Evolutionary conservation across 1,140 invertebrate species (phyloP), one percentile per base, ranked within the genome.

Genomic region (Penaeus indicus): DNA sequence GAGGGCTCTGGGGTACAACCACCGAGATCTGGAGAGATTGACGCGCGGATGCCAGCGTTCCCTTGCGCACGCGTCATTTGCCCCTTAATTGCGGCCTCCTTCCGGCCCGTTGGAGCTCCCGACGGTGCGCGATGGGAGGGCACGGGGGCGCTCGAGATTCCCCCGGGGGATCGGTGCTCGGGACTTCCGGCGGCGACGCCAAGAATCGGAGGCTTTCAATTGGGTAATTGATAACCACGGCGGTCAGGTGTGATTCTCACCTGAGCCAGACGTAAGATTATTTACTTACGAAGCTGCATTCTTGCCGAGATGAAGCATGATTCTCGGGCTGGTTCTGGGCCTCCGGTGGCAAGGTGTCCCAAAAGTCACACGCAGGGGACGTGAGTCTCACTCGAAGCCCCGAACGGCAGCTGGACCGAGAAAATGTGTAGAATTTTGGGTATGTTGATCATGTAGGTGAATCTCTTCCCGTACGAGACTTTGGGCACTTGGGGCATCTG

Each of bases 191-290:
- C 54, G 54, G 10, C 54, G 54, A 8, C 62, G 22, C n/a, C 42
- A 81, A 63, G 47, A 54, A 16, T 42, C 27, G 21, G 11, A 16
- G 54, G n/a, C 18, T n/a, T 69, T 81, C 69, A 80, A 19, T n/a
- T 78, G 60, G 69, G 63, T 22, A 54, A 77, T 67, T 81, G 62
- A 47, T 77, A 64, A 22, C 54, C n/a, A 54, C 54, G 47, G 21
- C 69, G 62, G 54, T 79, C 85, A 86, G 85, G 85, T 86, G 85
- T 80, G 85, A 86, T 81, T 25, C 32, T 47, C 85, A 86, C 85
- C 78, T 67, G 61, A 47, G 85, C 85, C 85, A 86, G 85, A 86
- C 85, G 85, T 86, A 86, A n/a, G 85, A 86, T 61, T 62, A 54
- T 10, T 2, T 38, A 54, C 54, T 54, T 54, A 54, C 11, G 54